These are phyloP conservation scores for Frankliniella fusca DNA, from an alignment of 2,888 invertebrate genomes.

Conservation along the genomic window DNA sequence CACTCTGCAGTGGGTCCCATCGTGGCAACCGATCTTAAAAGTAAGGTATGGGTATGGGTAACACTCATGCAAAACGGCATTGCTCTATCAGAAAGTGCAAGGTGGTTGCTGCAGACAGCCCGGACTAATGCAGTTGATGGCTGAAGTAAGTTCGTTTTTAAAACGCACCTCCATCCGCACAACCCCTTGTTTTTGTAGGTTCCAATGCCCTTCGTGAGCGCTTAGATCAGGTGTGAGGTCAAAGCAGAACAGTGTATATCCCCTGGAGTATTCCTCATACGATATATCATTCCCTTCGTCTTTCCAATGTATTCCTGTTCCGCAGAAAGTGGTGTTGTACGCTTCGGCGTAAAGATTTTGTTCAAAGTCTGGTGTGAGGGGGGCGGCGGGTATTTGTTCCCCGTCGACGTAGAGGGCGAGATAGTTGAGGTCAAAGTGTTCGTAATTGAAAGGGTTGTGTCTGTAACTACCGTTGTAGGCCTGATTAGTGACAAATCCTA, in stretches of 20 bases:
- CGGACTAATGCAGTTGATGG: constrained; percentile 40
- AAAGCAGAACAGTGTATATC: constrained; percentile 40
- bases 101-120: too few species aligned
- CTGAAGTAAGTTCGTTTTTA: constrained; percentile 34
- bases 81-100: too few species aligned
- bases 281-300: background rate
- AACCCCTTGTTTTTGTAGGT: background rate
- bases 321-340: constrained; percentile 40
- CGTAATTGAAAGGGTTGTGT: constrained; percentile 32
- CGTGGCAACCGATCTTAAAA: too few species aligned
- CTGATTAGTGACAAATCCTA: constrained; percentile 38
- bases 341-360: constrained; percentile 37
- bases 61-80: too few species aligned
- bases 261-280: constrained; percentile 35
- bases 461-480: background rate
- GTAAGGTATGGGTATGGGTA: too few species aligned
- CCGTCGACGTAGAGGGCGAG: constrained; percentile 38
- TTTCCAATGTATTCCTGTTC: background rate
- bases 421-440: constrained; percentile 35
- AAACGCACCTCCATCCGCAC: constrained; percentile 35
- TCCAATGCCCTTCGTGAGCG: constrained; percentile 34
- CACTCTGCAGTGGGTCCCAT: too few species aligned
- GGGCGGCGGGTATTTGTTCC: constrained; percentile 37
- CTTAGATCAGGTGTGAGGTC: constrained; percentile 41
- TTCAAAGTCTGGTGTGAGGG: constrained; percentile 33